Evolutionary conservation across 1,140 invertebrate species (phyloP).

Genomic region (Dolichoris vasculosae): DNA sequence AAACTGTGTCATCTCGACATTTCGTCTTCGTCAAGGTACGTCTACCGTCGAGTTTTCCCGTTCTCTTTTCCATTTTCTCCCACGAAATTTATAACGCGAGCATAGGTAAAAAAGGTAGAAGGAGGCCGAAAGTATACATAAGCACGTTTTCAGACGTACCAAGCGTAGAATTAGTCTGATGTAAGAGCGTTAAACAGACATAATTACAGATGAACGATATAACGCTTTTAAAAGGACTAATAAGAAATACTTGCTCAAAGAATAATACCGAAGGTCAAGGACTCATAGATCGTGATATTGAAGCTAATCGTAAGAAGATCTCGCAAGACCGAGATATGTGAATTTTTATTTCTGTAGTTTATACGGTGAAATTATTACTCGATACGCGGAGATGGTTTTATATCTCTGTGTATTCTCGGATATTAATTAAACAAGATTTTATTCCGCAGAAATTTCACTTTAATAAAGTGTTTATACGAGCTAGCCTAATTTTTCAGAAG

Average conservation of each 20-base stretch:
- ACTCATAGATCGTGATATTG: background rate
- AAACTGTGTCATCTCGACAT: constrained; percentile 64
- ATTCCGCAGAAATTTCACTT: background rate
- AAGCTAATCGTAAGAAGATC: background rate
- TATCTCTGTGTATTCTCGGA: background rate
- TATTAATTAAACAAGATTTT: background rate
- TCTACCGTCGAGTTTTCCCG: background rate
- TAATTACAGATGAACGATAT: background rate
- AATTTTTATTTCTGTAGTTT: background rate
- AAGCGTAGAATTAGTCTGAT: background rate
- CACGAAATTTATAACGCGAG: background rate
- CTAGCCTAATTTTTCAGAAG: background rate
- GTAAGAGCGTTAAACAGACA: background rate
- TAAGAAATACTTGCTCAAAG: background rate
- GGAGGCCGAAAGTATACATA: background rate
- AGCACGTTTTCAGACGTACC: background rate
- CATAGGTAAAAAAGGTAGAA: background rate
- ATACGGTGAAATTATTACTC: background rate
- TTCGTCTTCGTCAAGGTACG: constrained; percentile 42
- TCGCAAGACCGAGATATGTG: background rate
- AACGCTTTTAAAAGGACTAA: background rate
- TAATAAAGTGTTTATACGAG: background rate
- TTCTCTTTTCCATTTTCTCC: background rate
- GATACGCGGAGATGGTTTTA: background rate
- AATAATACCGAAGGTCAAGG: background rate